Conservation (phyloP, 2,113 vertebrate species). For the Pipra filicauda region DNA sequence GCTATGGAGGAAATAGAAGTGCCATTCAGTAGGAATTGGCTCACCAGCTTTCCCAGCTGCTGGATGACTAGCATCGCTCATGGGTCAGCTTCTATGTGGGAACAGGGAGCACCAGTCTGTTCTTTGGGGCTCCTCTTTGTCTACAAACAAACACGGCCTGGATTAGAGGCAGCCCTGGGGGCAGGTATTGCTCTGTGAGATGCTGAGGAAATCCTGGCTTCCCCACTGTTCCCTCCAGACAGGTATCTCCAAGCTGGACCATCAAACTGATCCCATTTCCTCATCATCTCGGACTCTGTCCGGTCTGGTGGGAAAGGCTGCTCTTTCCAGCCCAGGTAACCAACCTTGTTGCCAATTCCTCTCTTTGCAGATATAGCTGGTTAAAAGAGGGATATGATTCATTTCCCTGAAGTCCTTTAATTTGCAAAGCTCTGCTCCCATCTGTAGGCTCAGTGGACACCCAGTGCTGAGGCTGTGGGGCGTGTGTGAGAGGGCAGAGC, state of each 20-base stretch:
- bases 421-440: conserved; percentile 32
- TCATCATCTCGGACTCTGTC: not conserved
- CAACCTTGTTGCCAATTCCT: not conserved
- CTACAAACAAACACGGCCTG: accelerated
- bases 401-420: not conserved
- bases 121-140: not conserved
- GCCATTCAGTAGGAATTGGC: conserved; percentile 62
- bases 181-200: not conserved
- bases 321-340: conserved; percentile 2
- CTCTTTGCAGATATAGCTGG: not conserved
- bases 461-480: not conserved
- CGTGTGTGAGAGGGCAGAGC: not conserved
- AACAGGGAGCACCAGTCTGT: not conserved
- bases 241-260: not conserved
- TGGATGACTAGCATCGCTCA: conserved; percentile 16
- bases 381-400: not conserved
- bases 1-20: conserved; percentile 54
- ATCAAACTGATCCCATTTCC: not conserved
- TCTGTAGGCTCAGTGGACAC: not conserved
- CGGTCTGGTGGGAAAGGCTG: not conserved
- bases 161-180: not conserved
- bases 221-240: not conserved
- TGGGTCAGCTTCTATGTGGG: conserved; percentile 4
- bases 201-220: not conserved
- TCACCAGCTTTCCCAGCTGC: conserved; percentile 51